A percentile compares a stretch with the other conserved stretches of the same genome.
These are phyloP conservation scores for Calypte anna DNA, from an alignment of 2,113 vertebrate genomes.

Conservation along the genomic window DNA sequence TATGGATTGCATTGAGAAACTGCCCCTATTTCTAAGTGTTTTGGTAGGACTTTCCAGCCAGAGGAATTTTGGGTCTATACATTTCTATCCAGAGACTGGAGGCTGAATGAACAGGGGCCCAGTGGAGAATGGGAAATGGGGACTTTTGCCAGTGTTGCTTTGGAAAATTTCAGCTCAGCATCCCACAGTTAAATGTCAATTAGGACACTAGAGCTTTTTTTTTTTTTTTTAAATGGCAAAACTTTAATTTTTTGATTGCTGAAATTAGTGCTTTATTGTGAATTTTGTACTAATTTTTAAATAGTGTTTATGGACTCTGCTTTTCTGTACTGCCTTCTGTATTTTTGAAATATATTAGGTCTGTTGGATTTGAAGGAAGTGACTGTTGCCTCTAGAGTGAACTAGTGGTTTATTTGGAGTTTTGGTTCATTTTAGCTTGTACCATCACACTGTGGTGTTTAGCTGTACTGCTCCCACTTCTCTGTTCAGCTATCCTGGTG, in stretches of 20 bases:
- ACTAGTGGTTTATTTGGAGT: not conserved
- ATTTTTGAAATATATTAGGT: not conserved
- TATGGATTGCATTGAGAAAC: not conserved
- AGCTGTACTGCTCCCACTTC: not conserved
- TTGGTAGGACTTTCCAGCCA: not conserved
- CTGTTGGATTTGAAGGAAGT: not conserved
- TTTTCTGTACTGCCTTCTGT: not conserved
- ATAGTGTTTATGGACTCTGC: not conserved
- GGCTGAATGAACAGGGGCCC: not conserved
- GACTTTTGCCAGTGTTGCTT: not conserved
- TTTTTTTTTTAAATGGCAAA: not conserved
- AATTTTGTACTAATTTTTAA: not conserved
- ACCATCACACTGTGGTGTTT: not conserved
- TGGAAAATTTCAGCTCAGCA: not conserved
- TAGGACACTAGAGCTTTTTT: not conserved
- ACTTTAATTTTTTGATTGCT: not conserved
- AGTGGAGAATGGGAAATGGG: not conserved
- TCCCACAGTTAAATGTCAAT: not conserved
- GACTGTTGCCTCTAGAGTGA: not conserved
- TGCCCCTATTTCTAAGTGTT: not conserved
- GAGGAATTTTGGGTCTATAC: not conserved
- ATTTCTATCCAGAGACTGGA: not conserved
- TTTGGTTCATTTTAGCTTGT: not conserved
- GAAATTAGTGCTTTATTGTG: not conserved
- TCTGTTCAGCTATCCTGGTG: not conserved